Conservation (phyloP, 2,888 invertebrate genomes). For the Camponotus fellah region DNA sequence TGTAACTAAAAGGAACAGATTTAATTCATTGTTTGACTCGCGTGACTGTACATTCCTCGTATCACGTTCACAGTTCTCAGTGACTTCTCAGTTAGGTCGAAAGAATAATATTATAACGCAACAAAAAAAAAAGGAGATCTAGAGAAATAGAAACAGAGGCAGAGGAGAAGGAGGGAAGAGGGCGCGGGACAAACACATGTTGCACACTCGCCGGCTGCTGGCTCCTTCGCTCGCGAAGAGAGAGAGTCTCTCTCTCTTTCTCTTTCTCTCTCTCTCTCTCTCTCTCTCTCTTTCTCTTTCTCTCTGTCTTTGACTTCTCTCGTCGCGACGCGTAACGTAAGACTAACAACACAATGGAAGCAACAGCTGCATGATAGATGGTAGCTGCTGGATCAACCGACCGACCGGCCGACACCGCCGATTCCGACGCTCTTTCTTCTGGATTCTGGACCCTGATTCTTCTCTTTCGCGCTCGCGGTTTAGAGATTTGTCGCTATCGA, state of each 20-base stretch:
- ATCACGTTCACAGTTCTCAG: constrained; percentile 62
- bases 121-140: constrained; percentile 58
- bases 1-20: background rate
- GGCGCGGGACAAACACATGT: constrained; percentile 84
- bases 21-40: constrained; percentile 18
- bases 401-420: constrained; percentile 78
- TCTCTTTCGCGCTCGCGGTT: constrained; percentile 78
- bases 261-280: too few relatives aligned
- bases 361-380: constrained; percentile 85
- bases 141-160: constrained; percentile 58
- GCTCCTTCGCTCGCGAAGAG: constrained; percentile 47
- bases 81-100: constrained; percentile 63
- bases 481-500: constrained; percentile 81
- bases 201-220: constrained; percentile 81
- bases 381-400: constrained; percentile 74
- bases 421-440: constrained; percentile 70
- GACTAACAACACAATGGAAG: constrained; percentile 86
- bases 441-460: background rate
- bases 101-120: constrained; percentile 78
- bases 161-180: constrained; percentile 64
- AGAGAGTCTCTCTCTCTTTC: constrained; percentile 42
- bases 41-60: constrained; percentile 59
- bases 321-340: constrained; percentile 82
- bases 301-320: constrained; percentile 52
- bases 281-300: constrained; percentile 35